Conservation (phyloP, 2,888 invertebrate species). For the Ennomos quercinarius region DNA sequence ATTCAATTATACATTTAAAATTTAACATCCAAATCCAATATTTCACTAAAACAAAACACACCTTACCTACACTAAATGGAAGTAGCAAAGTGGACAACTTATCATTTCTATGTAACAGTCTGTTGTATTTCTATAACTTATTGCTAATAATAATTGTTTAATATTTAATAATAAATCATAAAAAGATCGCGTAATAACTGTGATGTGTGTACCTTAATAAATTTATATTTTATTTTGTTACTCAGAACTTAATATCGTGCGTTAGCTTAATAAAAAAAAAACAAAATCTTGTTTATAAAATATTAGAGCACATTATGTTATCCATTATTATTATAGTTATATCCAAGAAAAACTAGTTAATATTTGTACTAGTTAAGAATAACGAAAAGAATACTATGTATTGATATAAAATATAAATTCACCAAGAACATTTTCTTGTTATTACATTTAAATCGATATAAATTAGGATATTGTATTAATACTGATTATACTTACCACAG, state of each 20-base stretch:
- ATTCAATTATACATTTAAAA: slow-evolving; percentile 28
- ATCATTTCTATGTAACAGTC: slow-evolving; percentile 64
- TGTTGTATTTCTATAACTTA: slow-evolving; percentile 63
- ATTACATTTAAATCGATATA: slow-evolving; percentile 58
- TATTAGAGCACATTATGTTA: neutral
- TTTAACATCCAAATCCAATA: slow-evolving; percentile 19
- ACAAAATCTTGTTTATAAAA: neutral
- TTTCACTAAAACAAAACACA: slow-evolving; percentile 17
- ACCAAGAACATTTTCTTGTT: slow-evolving; percentile 24
- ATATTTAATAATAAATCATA: slow-evolving; percentile 45
- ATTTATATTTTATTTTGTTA: slow-evolving; percentile 13
- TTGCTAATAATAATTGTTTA: slow-evolving; percentile 56
- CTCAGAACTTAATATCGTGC: neutral
- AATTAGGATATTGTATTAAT: slow-evolving; percentile 80
- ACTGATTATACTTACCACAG: slow-evolving; percentile 69
- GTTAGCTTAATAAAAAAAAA: too few relatives aligned
- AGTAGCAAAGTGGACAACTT: slow-evolving; percentile 45
- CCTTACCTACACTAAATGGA: slow-evolving; percentile 34
- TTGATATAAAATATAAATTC: slow-evolving; percentile 17
- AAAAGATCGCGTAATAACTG: slow-evolving; percentile 59
- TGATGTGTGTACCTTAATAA: slow-evolving; percentile 29
- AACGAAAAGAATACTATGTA: too few relatives aligned
- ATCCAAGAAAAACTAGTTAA: neutral
- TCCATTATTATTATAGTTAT: neutral
- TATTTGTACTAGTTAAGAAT: too few relatives aligned